Base-by-base conservation (phyloP, 2,888 invertebrate species). In the Eretmocerus hayati region DNA sequence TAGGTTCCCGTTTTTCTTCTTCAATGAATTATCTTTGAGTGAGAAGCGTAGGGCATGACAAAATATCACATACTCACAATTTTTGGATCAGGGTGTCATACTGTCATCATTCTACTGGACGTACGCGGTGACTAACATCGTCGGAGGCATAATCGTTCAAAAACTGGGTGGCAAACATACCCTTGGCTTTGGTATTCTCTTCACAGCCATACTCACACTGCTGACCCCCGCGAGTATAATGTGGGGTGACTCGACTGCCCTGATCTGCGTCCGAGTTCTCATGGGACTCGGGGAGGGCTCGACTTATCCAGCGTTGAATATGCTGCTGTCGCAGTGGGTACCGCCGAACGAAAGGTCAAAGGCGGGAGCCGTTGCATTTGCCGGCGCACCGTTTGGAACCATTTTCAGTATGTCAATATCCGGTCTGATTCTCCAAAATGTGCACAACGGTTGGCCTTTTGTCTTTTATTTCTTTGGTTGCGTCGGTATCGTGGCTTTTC, bases 261-360 rank as follows among this genome's bases (percentile, higher is more conserved):
- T 92, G n/a, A 83, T 90, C 33, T 73, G 79, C n/a, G 65, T 89
- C 11, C 76, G 91, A 52, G 79, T 90, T 1, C 62, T 89, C 4
- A 87, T 89, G 76, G 91, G 91, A 33, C 74, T 90, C 3, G 89
- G 89, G 52, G 90, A 91, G 78, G 89, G 89, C 19, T 85, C 87
- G 5, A 87, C 88, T 0, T 88, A 84, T 65, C 89, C 87, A 2
- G 90, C 93, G 0, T 73, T 94, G 58, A 88, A 85, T 64, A 84
- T 85, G 0, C 75, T 90, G 66, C 70, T 90, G 5, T 84, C 89
- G 0, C 79, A 85, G 59, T 90, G 90, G 90, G 84, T 86, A 0
- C 89, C 89, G 0, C 72, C 84, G 1, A 79, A 81, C 1, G 59
- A 59, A 42, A 51, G 90, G 55, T 85, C 87, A 6, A 80, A 83